These are phyloP conservation scores for Syrphus vitripennis DNA, from an alignment of 2,888 invertebrate genomes.

Conservation along the genomic window DNA sequence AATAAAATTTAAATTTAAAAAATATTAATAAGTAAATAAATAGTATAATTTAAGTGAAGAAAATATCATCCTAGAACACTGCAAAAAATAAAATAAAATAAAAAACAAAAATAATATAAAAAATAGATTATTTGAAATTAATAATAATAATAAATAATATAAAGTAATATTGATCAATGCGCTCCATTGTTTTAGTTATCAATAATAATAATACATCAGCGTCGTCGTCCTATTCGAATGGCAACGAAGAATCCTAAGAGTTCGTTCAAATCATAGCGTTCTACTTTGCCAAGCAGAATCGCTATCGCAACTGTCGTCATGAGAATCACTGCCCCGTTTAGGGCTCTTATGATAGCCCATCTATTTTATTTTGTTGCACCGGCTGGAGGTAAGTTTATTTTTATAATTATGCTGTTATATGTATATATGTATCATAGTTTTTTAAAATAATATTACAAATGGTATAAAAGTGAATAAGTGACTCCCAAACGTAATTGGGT, in stretches of 20 bases:
- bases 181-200: conserved; percentile 44
- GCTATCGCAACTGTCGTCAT: conserved; percentile 76
- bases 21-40: background rate
- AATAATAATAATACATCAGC: conserved; percentile 47
- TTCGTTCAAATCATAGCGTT: conserved; percentile 68
- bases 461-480: no score
- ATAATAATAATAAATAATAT: background rate
- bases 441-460: no score
- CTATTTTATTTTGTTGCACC: conserved; percentile 79
- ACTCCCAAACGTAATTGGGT: no score
- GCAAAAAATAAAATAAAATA: background rate
- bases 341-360: conserved; percentile 80
- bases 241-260: conserved; percentile 69
- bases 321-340: conserved; percentile 79
- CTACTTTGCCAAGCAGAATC: conserved; percentile 63
- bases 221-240: conserved; percentile 71
- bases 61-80: conserved; percentile 54
- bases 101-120: background rate
- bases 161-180: conserved; percentile 52
- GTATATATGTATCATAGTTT: no score
- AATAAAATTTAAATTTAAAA: background rate
- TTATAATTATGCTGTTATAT: no score
- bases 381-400: conserved; percentile 79
- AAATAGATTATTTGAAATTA: conserved; percentile 5
- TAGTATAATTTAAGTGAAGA: conserved; percentile 28